A percentile compares a stretch with the other conserved stretches of the same genome.
Evolutionary conservation across 2,888 invertebrate genomes (phyloP).

Genomic region (Eugnorisma glareosa): DNA sequence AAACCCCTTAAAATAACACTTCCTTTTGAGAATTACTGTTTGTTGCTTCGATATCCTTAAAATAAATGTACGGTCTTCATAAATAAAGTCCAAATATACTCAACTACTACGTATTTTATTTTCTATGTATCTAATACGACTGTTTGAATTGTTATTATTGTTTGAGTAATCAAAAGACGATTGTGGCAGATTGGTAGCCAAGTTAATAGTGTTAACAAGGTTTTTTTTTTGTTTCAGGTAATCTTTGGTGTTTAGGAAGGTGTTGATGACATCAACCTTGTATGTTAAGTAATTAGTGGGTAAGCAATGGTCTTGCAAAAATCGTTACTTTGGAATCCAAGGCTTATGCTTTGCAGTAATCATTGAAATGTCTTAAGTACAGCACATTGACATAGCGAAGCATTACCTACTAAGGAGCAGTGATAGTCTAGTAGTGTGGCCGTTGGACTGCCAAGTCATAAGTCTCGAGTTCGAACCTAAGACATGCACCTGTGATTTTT

Average conservation of each 20-base stretch:
- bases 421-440: no score
- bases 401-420: neutral
- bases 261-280: constrained; percentile 31
- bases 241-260: constrained; percentile 18
- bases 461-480: no score
- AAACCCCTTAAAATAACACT: neutral
- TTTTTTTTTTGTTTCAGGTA: constrained; percentile 36
- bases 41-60: neutral
- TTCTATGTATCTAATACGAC: neutral
- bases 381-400: no score
- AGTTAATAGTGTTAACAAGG: constrained; percentile 21
- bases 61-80: neutral
- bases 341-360: neutral
- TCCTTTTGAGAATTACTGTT: neutral
- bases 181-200: constrained; percentile 22
- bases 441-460: no score
- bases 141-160: constrained; percentile 24
- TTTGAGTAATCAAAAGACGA: constrained; percentile 42
- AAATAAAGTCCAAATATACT: neutral
- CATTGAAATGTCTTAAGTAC: neutral
- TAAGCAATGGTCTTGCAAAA: neutral
- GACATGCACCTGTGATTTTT: no score
- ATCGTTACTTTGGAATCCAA: neutral
- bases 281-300: neutral
- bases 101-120: neutral